These are phyloP conservation scores for Druon quercuslanigerum DNA, from an alignment of 1,140 invertebrate species.

Conservation along the genomic window DNA sequence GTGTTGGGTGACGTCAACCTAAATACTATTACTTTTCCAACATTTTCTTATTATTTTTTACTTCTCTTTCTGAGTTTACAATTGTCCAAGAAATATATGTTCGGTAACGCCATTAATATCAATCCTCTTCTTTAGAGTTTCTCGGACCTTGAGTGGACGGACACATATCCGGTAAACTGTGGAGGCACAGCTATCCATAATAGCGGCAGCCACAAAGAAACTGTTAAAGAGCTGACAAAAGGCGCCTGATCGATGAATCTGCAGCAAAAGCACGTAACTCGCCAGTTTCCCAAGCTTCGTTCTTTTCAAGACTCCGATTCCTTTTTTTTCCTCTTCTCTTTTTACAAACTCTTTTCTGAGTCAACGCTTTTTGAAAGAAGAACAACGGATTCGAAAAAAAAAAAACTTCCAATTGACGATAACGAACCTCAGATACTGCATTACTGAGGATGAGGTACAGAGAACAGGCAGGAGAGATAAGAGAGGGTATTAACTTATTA, in stretches of 20 bases:
- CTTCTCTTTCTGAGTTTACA: neutral
- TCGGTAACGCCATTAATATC: conserved; percentile 13
- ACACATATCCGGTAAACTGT: neutral
- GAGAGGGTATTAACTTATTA: too few species aligned
- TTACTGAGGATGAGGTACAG: conserved; percentile 1
- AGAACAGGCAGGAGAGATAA: too few species aligned
- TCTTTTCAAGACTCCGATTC: conserved; percentile 18
- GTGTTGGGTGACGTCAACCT: neutral
- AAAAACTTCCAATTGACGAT: conserved; percentile 25
- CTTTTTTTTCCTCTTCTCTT: conserved; percentile 27
- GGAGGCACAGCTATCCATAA: conserved; percentile 19
- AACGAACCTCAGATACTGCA: conserved; percentile 4
- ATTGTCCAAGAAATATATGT: neutral
- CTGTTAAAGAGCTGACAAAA: conserved; percentile 29
- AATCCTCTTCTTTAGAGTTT: neutral
- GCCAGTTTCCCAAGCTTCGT: neutral
- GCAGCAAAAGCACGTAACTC: conserved; percentile 28
- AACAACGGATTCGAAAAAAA: conserved; percentile 5
- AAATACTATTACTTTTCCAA: conserved; percentile 1
- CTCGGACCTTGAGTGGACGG: conserved; percentile 7
- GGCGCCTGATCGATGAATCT: conserved; percentile 18
- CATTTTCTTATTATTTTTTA: neutral
- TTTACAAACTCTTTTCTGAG: conserved; percentile 25
- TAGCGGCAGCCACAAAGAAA: conserved; percentile 17
- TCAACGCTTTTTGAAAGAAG: conserved; percentile 15